A percentile compares a stretch with the other conserved stretches of the same genome.
Evolutionary conservation across 2,888 invertebrate species (phyloP).

Genomic region (Rhingia rostrata): DNA sequence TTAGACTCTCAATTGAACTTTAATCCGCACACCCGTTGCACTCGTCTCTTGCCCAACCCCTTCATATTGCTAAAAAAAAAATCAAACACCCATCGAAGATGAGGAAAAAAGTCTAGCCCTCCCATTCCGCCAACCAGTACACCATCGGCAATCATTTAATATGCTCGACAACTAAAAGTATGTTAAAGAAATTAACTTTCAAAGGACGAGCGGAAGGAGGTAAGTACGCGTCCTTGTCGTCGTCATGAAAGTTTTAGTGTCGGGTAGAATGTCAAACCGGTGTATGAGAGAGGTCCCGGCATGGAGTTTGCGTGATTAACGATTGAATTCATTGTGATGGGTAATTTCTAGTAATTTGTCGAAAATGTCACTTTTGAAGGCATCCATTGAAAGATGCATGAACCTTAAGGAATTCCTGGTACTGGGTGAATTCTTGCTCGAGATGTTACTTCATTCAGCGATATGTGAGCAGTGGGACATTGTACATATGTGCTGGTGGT

Average conservation of each 20-base stretch:
- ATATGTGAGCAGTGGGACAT: too few species aligned
- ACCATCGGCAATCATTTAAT: constrained; percentile 68
- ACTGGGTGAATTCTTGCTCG: not conserved
- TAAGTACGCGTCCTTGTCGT: not conserved
- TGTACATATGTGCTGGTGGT: too few species aligned
- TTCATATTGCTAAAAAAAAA: constrained; percentile 12
- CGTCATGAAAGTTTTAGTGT: constrained; percentile 32
- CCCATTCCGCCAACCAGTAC: constrained; percentile 26
- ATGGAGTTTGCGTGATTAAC: constrained; percentile 19
- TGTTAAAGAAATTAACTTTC: constrained; percentile 69
- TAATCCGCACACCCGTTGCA: constrained; percentile 27
- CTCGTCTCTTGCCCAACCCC: constrained; percentile 6
- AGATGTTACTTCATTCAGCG: not conserved
- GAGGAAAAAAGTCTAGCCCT: constrained; percentile 1
- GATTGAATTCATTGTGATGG: constrained; percentile 41
- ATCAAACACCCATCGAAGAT: constrained; percentile 37
- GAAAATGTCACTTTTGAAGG: constrained; percentile 25
- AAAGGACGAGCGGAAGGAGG: constrained; percentile 34
- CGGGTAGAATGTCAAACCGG: constrained; percentile 43
- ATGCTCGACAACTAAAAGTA: constrained; percentile 72
- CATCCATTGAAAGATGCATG: constrained; percentile 40
- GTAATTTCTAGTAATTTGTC: constrained; percentile 70
- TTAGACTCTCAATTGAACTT: constrained; percentile 73
- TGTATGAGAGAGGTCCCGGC: constrained; percentile 6
- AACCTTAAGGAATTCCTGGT: not conserved